A percentile compares a stretch with the other conserved stretches of the same genome.
phyloP scores from a whole-genome alignment of 2,888 invertebrate species.

The Eupithecia centaureata region DNA sequence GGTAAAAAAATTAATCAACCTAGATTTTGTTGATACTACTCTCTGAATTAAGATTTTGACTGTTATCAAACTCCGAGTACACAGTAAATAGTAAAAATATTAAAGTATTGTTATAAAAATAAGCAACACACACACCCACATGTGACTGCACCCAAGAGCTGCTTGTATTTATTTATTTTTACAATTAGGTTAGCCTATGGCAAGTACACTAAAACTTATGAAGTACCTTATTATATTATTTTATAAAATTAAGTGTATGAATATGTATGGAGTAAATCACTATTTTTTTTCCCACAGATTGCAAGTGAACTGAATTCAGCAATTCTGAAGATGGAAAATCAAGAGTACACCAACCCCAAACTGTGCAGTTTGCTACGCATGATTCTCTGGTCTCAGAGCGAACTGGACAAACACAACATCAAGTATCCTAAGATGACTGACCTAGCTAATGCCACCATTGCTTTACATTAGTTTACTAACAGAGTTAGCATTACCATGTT shows the following conservation, averaged over 20 bases:
- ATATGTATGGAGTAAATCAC: no score
- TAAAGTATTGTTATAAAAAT: no score
- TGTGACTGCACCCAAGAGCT: no score
- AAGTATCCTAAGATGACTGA: constrained; percentile 98
- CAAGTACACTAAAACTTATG: no score
- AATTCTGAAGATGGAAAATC: constrained; percentile 96
- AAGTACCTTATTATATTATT: no score
- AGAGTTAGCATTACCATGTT: neutral
- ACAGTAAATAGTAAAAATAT: no score
- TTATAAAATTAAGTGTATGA: no score
- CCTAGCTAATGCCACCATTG: constrained; percentile 92
- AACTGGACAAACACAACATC: constrained; percentile 96
- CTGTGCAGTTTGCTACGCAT: constrained; percentile 95
- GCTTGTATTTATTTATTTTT: no score
- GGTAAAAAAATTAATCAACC: constrained; percentile 80
- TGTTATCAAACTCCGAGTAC: no score
- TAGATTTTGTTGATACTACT: neutral
- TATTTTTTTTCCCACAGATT: constrained; percentile 82
- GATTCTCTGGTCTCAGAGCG: constrained; percentile 98
- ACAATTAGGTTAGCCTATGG: no score
- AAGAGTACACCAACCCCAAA: constrained; percentile 95
- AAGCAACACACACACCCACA: no score
- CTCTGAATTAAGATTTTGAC: no score
- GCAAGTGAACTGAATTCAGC: constrained; percentile 99
- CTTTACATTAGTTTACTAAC: constrained; percentile 65